Evolutionary conservation across 2,113 vertebrate genomes (phyloP), one percentile per base, ranked within the genome.

Genomic region (Calidris pugnax): DNA sequence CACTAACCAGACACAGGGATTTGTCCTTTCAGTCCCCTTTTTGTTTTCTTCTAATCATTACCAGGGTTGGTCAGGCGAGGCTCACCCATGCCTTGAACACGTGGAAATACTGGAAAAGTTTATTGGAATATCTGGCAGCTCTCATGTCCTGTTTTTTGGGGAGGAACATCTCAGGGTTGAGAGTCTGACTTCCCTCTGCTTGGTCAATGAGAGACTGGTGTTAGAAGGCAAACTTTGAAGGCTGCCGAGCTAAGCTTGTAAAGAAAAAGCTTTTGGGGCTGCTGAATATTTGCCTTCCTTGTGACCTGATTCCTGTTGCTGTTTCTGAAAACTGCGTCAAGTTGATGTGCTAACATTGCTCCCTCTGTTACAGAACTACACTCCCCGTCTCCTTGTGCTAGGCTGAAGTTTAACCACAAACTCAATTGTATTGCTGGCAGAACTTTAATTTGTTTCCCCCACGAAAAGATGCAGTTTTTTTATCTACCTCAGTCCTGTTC

Each of bases 91-190:
- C 26, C 26, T 77, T 28, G 67, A 83, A 35, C 35, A 35, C 28
- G 28, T 1, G 12, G 60, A 39, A 62, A 15, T 43, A 57, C 33
- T 30, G 32, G 30, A 45, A 35, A n/a, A 60, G 53, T 4, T 73
- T 27, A 13, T 24, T 45, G 37, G 41, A 35, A 28, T 39, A 35
- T 76, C 69, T 21, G 23, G 72, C 2, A 2, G 59, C n/a, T 80
- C 30, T 51, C 0, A 0, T 35, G 35, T 26, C 59, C 51, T 4
- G 1, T 39, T 81, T 57, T 77, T n/a, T 0, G 2, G 35, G 35
- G 17, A 85, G 66, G n/a, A 83, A 16, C 23, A 32, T 50, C n/a
- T 71, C 24, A 28, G 56, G 14, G 4, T 2, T 75, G 26, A 78
- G 50, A 68, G 27, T 47, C 41, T 62, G 73, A 20, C 41, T 60